Evolutionary conservation across 2,888 invertebrate genomes (phyloP), one percentile per base, ranked within the genome.

Genomic region (Drosophila phalerata): DNA sequence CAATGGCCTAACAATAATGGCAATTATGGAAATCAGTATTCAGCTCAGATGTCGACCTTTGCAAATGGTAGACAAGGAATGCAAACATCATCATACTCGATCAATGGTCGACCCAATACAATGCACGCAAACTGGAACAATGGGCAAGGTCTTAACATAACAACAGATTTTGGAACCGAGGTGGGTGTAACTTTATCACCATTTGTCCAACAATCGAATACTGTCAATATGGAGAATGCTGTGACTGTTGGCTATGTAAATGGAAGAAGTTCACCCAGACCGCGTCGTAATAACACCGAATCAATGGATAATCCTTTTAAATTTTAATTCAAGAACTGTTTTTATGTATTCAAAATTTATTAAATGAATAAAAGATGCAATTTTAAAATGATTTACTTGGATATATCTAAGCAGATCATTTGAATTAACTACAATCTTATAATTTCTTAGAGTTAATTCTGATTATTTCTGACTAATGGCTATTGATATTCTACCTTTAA

Each of bases 41-140:
- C 71, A 10, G 60, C 55, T 0, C 71, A 72, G 58, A 48, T 55
- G n/a, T 51, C 71, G 1, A 37, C 45, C 9, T 56, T 25, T 19
- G 17, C 64, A 13, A 64, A 70, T 52, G 71, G 64, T 9, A 45
- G 53, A 8, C 64, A 64, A 3, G 57, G 38, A 40, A 58, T 49
- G 34, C 74, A 73, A 51, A 51, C 32, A 9, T 11, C 63, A 9
- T 58, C 57, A n/a, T 69, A 69, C 32, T 37, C 69, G 28, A 53
- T 58, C 37, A 73, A 74, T 17, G 62, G 62, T 6, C 61, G 40
- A 1, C 68, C 72, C 13, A 42, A 73, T 19, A 34, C 34, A 17
- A 52, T 61, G 32, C 56, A 63, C 19, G 28, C 64, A 2, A 25
- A 49, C 19, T 71, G 49, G 55, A 34, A 38, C 28, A 32, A 55